Conservation (phyloP, 2,888 invertebrate species). For the Cantharis lateralis region DNA sequence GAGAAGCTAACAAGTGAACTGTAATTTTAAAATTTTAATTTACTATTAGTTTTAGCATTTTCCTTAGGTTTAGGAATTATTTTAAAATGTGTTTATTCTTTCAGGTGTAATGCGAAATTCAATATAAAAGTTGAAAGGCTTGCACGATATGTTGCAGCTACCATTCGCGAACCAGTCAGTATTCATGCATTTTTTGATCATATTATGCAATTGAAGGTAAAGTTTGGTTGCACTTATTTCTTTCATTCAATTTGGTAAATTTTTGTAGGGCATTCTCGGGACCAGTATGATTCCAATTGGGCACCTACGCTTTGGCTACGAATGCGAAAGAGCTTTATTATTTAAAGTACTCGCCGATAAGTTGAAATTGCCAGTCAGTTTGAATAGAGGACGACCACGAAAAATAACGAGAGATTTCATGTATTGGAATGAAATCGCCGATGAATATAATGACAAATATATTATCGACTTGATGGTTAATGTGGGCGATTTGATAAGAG, state of each 20-base stretch:
- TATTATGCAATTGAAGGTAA: no score
- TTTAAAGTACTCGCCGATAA: slow-evolving; percentile 61
- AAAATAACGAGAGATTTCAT: slow-evolving; percentile 6
- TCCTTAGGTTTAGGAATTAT: background rate
- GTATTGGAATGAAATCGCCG: slow-evolving; percentile 52
- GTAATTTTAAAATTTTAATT: background rate
- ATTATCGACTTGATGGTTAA: slow-evolving; percentile 57
- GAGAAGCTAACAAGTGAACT: background rate
- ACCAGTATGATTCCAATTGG: slow-evolving; percentile 59
- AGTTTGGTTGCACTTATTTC: background rate
- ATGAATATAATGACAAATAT: slow-evolving; percentile 33
- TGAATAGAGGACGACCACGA: slow-evolving; percentile 50
- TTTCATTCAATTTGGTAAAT: background rate
- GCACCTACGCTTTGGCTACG: slow-evolving; percentile 56
- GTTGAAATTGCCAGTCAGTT: slow-evolving; percentile 55
- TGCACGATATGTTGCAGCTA: no score
- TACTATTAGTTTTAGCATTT: background rate
- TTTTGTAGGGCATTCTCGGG: slow-evolving; percentile 38
- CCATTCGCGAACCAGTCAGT: no score
- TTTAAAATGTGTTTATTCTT: no score
- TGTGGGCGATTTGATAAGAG: slow-evolving; percentile 53
- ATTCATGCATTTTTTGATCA: no score
- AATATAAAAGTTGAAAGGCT: no score
- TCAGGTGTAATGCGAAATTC: no score
- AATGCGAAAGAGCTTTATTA: slow-evolving; percentile 58